These are phyloP conservation scores for Metalampra italica DNA, from an alignment of 2,888 invertebrate species.

Conservation along the genomic window DNA sequence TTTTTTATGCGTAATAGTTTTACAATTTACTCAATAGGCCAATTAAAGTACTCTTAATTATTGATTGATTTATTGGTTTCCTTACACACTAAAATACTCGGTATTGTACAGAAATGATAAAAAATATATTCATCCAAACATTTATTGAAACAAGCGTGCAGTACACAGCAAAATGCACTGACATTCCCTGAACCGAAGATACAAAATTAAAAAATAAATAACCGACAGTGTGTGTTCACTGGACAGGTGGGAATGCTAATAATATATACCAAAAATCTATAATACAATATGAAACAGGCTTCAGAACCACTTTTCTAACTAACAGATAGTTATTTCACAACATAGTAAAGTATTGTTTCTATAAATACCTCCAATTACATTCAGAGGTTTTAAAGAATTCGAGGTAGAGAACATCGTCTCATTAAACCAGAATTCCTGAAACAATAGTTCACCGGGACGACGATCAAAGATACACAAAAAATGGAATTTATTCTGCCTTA, in stretches of 20 bases:
- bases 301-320: neutral
- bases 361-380: too few relatives aligned
- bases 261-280: conserved; percentile 12
- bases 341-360: too few relatives aligned
- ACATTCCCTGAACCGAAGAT: conserved; percentile 41
- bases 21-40: conserved; percentile 45
- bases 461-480: neutral
- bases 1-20: conserved; percentile 44
- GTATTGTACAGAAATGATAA: neutral
- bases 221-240: conserved; percentile 27
- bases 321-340: too few relatives aligned
- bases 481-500: conserved; percentile 20
- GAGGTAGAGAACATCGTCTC: too few relatives aligned
- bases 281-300: conserved; percentile 1
- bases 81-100: neutral
- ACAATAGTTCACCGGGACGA: neutral
- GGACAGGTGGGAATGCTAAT: conserved; percentile 40
- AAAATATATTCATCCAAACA: neutral
- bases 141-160: conserved; percentile 36
- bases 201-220: conserved; percentile 31
- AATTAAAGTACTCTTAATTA: conserved; percentile 60
- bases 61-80: neutral
- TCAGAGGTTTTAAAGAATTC: too few relatives aligned
- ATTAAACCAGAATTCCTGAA: neutral
- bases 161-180: conserved; percentile 24